These are phyloP conservation scores for Strix aluco DNA, from an alignment of 2,113 vertebrate species.

Conservation along the genomic window DNA sequence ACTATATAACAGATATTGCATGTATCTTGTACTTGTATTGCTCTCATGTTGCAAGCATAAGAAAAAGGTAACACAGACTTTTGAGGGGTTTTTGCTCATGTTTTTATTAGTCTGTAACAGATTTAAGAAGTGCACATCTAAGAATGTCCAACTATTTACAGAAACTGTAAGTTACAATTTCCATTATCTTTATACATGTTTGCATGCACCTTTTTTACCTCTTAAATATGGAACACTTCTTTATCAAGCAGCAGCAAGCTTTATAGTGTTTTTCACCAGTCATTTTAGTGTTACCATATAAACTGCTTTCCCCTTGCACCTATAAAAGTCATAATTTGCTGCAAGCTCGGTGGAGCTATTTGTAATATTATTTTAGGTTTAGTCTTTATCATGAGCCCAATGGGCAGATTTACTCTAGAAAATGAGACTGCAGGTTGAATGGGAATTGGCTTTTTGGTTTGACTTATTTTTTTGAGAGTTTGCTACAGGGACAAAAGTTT, in stretches of 20 bases:
- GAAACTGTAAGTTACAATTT: neutral
- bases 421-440: neutral
- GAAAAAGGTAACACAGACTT: neutral
- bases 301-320: slow-evolving; percentile 6
- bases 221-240: neutral
- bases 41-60: accelerated
- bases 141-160: neutral
- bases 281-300: slow-evolving; percentile 48
- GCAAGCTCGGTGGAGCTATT: slow-evolving; percentile 4
- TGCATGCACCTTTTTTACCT: neutral
- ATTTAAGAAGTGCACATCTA: neutral
- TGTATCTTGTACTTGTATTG: neutral
- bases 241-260: neutral
- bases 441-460: neutral
- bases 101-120: neutral
- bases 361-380: slow-evolving; percentile 57
- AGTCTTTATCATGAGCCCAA: slow-evolving; percentile 23
- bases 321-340: slow-evolving; percentile 46
- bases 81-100: neutral
- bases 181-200: neutral
- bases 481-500: neutral
- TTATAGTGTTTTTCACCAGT: slow-evolving; percentile 17
- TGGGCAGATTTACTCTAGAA: slow-evolving; percentile 13
- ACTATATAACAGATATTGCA: neutral
- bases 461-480: neutral